Base-by-base conservation (phyloP, 2,888 invertebrate genomes). In the Linnaemya vulpina region DNA sequence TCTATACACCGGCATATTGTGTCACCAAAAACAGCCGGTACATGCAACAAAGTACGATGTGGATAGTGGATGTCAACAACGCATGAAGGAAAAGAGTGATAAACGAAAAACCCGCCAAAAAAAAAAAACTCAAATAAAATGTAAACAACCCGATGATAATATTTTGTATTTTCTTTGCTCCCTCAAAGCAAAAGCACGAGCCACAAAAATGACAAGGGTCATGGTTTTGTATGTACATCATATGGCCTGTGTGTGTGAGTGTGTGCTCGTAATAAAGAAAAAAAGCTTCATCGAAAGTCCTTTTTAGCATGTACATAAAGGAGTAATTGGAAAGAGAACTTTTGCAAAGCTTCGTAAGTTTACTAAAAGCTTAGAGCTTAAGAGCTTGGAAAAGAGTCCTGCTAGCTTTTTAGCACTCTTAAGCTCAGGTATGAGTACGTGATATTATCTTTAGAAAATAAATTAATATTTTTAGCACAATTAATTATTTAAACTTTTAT, bases 191-290 rank as follows among this genome's bases (percentile, higher is more conserved):
- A 49, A 68, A 40, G 67, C 53, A 65, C 17, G 58, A 62, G 67
- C 30, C 20, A 55, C n/a, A 55, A 70, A 49, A 58, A 74, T 84
- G 22, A 62, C 67, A 80, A 76, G 84, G 84, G 84, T 84, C 84
- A 84, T 80, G 84, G 84, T 84, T 80, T 71, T 73, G 43, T 51
- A 5, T 68, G 35, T 22, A 30, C 30, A 30, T 30, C 30, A 30
- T 30, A 30, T 30, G 30, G 30, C 30, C 30, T 30, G 30, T 30
- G 30, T 30, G 30, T 30, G 30, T 30, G 30, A 3, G 30, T 30
- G 30, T 30, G 30, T 30, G 30, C 5, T 30, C 5, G 2, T 30
- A 22, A 17, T 1, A 7, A 5, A 20, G 17, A 17, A 30, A 1
- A 9, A 9, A 22, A 67, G 55, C 46, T 46, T 58, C 17, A 20